Evolutionary conservation across 2,797 vertebrate species (phyloP), one percentile per base, ranked within the genome.

Genomic region (Chrysocyon brachyurus): DNA sequence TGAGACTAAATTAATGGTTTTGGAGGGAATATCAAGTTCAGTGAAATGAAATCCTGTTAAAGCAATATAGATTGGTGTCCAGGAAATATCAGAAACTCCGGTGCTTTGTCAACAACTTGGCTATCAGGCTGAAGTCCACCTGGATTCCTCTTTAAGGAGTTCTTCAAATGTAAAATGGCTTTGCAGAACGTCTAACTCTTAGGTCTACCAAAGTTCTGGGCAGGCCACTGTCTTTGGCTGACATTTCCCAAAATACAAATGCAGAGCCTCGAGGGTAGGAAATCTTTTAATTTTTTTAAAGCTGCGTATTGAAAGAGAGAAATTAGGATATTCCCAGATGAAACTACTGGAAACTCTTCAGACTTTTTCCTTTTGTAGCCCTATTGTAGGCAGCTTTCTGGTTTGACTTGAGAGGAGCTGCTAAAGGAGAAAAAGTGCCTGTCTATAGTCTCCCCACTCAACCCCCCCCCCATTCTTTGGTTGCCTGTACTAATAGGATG

Each of bases 21-120:
- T 96, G 82, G 52, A 94, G 96, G 94, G 96, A 97, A 68, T 97
- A 97, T 98, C 87, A 78, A 92, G 31, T 97, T 95, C 63, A 95
- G 15, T 57, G 87, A 64, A 52, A 33, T 63, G 54, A 92, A 96
- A 93, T 95, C 14, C 92, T 97, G 91, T 86, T 96, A 95, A 97
- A 96, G 81, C 72, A 72, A 94, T 96, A 89, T 57, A 15, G 16
- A 61, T 26, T 70, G 40, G 52, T 84, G n/a, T 96, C 87, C 87
- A 97, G 94, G 94, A 98, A 95, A 96, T 77, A 84, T 61, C 59
- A 78, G 22, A 73, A 97, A 90, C 70, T 61, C 54, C 61, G 49
- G 24, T 84, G 31, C 93, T 96, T 94, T 93, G 66, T 94, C 49
- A 83, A 86, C 33, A 68, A 52, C 10, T 91, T 94, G 91, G 90